phyloP scores from a whole-genome alignment of 1,140 invertebrate genomes.

The Macrotrachela quadricornifera region DNA sequence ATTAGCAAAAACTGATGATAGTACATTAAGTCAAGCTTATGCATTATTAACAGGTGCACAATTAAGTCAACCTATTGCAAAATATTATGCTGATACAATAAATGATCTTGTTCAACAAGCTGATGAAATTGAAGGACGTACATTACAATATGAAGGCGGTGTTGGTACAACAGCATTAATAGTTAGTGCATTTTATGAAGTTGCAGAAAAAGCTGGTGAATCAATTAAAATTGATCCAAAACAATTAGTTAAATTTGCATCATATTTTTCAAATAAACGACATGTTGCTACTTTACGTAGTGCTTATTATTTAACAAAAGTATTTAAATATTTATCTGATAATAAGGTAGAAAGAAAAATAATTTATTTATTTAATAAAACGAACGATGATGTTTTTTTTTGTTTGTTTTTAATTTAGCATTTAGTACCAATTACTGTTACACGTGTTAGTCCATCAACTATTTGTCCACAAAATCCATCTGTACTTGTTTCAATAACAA shows the following conservation, averaged over 20 bases:
- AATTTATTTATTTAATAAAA: too few species aligned
- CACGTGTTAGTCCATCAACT: not conserved
- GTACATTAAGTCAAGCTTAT: too few species aligned
- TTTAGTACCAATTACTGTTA: conserved; percentile 36
- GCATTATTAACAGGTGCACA: too few species aligned
- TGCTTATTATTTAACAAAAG: conserved; percentile 52
- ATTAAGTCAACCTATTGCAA: too few species aligned
- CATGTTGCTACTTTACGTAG: conserved; percentile 56
- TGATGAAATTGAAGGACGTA: conserved; percentile 70
- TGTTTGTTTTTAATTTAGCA: conserved; percentile 28
- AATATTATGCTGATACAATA: conserved; percentile 38
- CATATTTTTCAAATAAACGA: conserved; percentile 43
- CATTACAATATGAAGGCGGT: conserved; percentile 70
- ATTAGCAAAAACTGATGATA: too few species aligned
- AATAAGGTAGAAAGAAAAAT: conserved; percentile 36
- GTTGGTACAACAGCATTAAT: conserved; percentile 43
- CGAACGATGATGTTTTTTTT: too few species aligned
- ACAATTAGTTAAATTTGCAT: conserved; percentile 55
- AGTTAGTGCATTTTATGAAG: conserved; percentile 48
- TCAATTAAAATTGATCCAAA: conserved; percentile 35
- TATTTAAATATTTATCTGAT: conserved; percentile 44
- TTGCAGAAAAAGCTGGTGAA: conserved; percentile 46
- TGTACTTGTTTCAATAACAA: not conserved
- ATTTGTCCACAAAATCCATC: not conserved
- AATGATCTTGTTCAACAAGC: conserved; percentile 76